Base-by-base conservation (phyloP, 2,888 invertebrate genomes). In the Lampropteryx suffumata region DNA sequence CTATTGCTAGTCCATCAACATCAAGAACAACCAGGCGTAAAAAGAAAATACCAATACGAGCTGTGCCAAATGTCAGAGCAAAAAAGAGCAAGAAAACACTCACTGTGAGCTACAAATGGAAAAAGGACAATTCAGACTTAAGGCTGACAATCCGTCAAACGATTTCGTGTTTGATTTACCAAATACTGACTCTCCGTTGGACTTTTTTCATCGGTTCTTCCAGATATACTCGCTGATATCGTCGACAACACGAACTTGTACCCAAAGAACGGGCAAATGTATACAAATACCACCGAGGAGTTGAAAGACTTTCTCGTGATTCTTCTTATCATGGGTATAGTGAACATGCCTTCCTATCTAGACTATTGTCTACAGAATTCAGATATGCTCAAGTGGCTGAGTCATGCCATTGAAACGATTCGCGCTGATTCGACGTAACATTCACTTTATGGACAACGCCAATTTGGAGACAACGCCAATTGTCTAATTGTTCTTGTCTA, bases 271-370 rank as follows among this genome's bases (percentile, higher is more conserved):
- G 33, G 63, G 62, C 37, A 53, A 42, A 49, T 57, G 52, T 34
- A 61, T 61, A 21, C 49, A 64, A 29, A 43, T 57, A 56, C 58
- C 27, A 43, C 41, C 42, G 53, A 59, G 13, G 61, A 67, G 45
- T 41, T 67, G 13, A 53, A 57, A 36, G 62, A 61, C 50, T 67
- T 66, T 57, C 30, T 70, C 33, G 46, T 52, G 4, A 66, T 68
- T 26, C 49, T 62, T 44, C 55, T 71, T 21, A 44, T 60, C 5
- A 67, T 70, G 68, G 64, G 66, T 33, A 56, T 67, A 49, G 59
- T 17, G 2, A 21, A 52, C 28, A 59, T 61, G 53, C 55, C 57
- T 17, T 51, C 56, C 10, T 63, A 59, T 42, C 43, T 50, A 36
- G 59, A 62, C 44, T 60, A 33, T 35, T 11, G 34, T 34, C 34